Conservation (phyloP, 2,113 vertebrate genomes). For the Channa maculata region DNA sequence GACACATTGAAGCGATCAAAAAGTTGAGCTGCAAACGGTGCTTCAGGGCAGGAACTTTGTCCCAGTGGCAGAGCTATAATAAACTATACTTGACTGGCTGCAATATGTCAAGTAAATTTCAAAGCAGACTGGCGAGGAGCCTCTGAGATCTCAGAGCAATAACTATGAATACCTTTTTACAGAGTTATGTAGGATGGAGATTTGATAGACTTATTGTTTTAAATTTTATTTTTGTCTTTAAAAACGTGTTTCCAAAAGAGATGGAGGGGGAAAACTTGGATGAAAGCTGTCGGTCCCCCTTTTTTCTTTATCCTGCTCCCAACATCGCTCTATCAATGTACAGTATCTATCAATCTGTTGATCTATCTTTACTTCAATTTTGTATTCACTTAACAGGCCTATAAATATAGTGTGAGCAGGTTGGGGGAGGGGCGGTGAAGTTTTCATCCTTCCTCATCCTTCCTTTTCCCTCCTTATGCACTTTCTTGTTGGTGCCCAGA, state of each 20-base stretch:
- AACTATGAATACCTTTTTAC: slow-evolving; percentile 20
- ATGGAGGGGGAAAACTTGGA: background rate
- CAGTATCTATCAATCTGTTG: too few species aligned
- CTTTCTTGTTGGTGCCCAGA: slow-evolving; percentile 58
- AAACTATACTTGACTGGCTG: slow-evolving; percentile 42
- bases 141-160: slow-evolving; percentile 56
- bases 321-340: too few species aligned
- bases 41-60: slow-evolving; percentile 19
- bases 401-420: too few species aligned
- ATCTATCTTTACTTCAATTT: too few species aligned
- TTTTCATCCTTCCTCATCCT: slow-evolving; percentile 22
- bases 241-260: slow-evolving; percentile 18
- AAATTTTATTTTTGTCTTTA: slow-evolving; percentile 19
- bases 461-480: slow-evolving; percentile 47
- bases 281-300: too few species aligned
- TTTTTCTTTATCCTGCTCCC: too few species aligned
- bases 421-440: slow-evolving; percentile 26
- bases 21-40: slow-evolving; percentile 12
- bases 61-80: slow-evolving; percentile 47
- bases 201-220: slow-evolving; percentile 27
- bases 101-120: slow-evolving; percentile 47
- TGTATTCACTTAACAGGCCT: too few species aligned
- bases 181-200: background rate
- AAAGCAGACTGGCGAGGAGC: slow-evolving; percentile 7
- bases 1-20: slow-evolving; percentile 14